phyloP scores from a whole-genome alignment of 2,113 vertebrate species.

The Halcyon malimbica region DNA sequence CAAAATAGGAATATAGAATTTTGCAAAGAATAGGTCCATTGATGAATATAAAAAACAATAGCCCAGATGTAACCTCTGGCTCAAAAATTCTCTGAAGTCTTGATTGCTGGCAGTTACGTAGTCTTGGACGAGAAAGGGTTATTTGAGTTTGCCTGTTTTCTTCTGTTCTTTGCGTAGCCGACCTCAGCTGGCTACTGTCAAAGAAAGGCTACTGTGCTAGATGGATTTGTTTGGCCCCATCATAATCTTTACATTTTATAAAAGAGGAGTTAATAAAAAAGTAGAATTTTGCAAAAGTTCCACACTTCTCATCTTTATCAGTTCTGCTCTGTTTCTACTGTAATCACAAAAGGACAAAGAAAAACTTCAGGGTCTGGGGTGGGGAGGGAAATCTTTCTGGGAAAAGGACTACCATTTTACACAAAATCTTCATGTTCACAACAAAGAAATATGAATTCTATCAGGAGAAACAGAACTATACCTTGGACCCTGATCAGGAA shows the following conservation, averaged over 20 bases:
- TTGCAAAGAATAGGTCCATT: slow-evolving; percentile 46
- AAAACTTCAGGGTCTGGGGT: background rate
- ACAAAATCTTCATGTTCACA: background rate
- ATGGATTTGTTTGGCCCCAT: background rate
- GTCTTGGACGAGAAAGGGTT: background rate
- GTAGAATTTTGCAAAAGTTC: background rate
- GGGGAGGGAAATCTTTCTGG: background rate
- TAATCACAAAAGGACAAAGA: background rate
- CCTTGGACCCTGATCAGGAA: background rate
- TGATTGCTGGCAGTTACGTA: background rate
- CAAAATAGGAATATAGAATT: slow-evolving; percentile 24
- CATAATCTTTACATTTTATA: background rate
- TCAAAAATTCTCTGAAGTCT: slow-evolving; percentile 11
- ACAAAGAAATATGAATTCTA: background rate
- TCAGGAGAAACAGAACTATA: background rate
- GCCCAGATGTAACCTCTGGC: slow-evolving; percentile 38
- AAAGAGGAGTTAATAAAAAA: background rate
- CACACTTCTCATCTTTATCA: background rate
- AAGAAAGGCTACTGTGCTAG: background rate
- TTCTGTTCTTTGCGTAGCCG: background rate
- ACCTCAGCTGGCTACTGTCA: background rate
- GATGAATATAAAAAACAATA: slow-evolving; percentile 41
- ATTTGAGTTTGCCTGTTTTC: background rate
- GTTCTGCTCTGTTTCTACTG: background rate
- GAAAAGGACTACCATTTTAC: background rate